Evolutionary conservation across 2,888 invertebrate genomes (phyloP).

Genomic region (Lasius platythorax): DNA sequence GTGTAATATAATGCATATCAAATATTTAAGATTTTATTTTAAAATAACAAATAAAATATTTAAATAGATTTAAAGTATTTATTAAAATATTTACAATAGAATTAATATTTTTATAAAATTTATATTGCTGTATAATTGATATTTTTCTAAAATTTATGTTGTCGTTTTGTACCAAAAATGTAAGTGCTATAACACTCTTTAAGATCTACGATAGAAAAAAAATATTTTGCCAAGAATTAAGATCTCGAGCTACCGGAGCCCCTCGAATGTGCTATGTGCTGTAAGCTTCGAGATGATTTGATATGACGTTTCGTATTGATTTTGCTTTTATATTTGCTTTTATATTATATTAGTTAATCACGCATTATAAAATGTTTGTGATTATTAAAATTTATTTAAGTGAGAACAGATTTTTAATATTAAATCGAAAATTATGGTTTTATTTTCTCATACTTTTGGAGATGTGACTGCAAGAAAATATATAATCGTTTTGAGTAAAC

Average conservation of each 20-base stretch:
- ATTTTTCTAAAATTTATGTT: too few species aligned
- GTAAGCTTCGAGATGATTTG: background rate
- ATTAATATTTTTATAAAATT: too few species aligned
- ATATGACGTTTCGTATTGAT: constrained; percentile 5
- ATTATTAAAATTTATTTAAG: background rate
- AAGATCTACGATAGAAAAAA: background rate
- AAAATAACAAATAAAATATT: background rate
- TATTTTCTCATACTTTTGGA: background rate
- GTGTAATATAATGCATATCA: too few species aligned
- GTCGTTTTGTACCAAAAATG: background rate
- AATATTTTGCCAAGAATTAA: background rate
- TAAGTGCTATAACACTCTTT: background rate
- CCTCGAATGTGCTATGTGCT: background rate
- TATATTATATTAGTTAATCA: background rate
- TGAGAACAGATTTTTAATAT: background rate
- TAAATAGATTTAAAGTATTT: background rate
- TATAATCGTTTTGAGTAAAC: background rate
- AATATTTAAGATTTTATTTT: background rate
- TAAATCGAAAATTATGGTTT: background rate
- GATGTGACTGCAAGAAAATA: background rate
- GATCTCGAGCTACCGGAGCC: background rate
- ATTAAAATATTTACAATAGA: too few species aligned
- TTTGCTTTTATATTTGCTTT: background rate
- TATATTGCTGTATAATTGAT: background rate
- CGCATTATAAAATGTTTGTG: background rate